A percentile compares a stretch with the other conserved stretches of the same genome.
Evolutionary conservation across 2,888 invertebrate genomes (phyloP).

Genomic region (Anodontia alba): DNA sequence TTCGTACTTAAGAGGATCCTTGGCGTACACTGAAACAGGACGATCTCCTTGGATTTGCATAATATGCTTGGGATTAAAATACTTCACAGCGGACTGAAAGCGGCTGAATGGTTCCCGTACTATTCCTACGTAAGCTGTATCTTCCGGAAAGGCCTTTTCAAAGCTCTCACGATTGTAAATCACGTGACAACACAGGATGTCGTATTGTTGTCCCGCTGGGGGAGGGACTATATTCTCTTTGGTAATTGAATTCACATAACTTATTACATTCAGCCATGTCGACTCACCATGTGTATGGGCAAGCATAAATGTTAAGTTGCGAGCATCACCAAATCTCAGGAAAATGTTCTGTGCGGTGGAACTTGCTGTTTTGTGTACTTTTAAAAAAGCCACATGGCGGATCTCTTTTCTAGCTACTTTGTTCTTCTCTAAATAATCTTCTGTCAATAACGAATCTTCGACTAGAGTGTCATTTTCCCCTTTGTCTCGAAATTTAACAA

Average conservation of each 20-base stretch:
- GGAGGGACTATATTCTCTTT: conserved; percentile 52
- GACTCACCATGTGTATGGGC: conserved; percentile 49
- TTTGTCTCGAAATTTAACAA: not conserved
- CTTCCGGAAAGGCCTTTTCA: conserved; percentile 51
- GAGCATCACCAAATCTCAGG: conserved; percentile 58
- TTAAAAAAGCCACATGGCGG: conserved; percentile 65
- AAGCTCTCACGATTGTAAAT: conserved; percentile 60
- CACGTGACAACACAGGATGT: conserved; percentile 73
- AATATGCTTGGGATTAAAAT: conserved; percentile 54
- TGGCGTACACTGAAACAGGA: conserved; percentile 56
- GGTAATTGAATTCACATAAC: conserved; percentile 41
- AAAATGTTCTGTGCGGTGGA: conserved; percentile 68
- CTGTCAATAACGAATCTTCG: not conserved
- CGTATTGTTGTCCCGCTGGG: conserved; percentile 55
- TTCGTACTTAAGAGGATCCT: conserved; percentile 63
- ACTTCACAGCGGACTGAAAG: conserved; percentile 63
- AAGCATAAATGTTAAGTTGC: conserved; percentile 64
- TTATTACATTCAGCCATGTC: conserved; percentile 62
- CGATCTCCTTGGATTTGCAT: conserved; percentile 36
- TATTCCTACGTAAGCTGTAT: conserved; percentile 67
- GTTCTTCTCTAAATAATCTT: not conserved
- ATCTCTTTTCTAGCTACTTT: not conserved
- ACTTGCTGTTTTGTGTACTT: conserved; percentile 72
- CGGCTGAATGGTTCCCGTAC: conserved; percentile 67
- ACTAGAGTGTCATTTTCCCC: too few species aligned